Evolutionary conservation across 1,140 invertebrate species (phyloP).

Genomic region (Drosophila nikananu): DNA sequence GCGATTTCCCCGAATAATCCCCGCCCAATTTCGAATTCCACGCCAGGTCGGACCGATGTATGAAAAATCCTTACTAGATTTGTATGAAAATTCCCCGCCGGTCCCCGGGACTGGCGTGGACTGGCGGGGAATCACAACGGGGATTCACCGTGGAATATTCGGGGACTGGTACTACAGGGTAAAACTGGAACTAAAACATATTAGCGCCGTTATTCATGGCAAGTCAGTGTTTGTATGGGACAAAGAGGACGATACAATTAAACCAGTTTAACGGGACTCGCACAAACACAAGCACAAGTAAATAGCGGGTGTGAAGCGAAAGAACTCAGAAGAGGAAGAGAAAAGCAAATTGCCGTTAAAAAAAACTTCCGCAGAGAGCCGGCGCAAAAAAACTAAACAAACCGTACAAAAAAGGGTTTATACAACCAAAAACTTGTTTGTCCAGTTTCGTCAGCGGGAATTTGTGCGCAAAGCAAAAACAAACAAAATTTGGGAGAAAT

Average conservation of each 20-base stretch:
- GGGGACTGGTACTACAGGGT: no score
- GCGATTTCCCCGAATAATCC: no score
- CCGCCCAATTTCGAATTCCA: no score
- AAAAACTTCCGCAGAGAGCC: conserved; percentile 74
- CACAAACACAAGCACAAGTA: conserved; percentile 25
- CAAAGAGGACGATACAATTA: conserved; percentile 66
- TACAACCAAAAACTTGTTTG: conserved; percentile 64
- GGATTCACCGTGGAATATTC: no score
- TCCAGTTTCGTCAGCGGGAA: conserved; percentile 38
- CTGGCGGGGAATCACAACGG: no score
- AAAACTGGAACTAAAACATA: conserved; percentile 16
- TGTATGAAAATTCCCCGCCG: no score
- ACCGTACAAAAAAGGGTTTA: conserved; percentile 47
- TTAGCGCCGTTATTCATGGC: conserved; percentile 17
- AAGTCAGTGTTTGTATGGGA: conserved; percentile 14
- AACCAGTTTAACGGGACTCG: conserved; percentile 77
- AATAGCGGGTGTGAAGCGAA: conserved; percentile 21
- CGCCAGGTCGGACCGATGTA: no score
- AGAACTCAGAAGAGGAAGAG: conserved; percentile 7
- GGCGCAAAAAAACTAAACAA: conserved; percentile 67
- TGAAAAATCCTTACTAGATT: no score
- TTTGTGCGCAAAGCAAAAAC: conserved; percentile 44
- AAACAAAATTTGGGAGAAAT: conserved; percentile 76
- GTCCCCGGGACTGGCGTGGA: no score
- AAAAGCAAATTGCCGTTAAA: conserved; percentile 55